Percentiles rank a stretch among this genome's conserved stretches.
Conservation (phyloP, 2,888 invertebrate genomes). For the Diaperis boleti region DNA sequence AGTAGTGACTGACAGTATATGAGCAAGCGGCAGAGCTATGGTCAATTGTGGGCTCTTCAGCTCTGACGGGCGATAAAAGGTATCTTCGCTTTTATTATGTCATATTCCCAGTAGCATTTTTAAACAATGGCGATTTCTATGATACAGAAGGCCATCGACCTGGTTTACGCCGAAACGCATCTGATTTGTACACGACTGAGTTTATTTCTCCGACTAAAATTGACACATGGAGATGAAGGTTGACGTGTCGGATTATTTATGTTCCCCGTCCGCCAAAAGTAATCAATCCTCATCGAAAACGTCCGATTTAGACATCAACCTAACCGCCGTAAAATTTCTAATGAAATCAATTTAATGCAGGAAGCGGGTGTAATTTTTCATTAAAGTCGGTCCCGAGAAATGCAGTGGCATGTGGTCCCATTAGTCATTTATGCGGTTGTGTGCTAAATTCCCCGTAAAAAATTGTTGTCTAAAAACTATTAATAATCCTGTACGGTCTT, state of each 20-base stretch:
- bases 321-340: constrained; percentile 35
- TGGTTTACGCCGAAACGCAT: constrained; percentile 4
- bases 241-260: constrained; percentile 14
- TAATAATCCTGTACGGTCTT: constrained; percentile 30
- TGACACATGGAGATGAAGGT: too few species aligned
- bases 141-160: constrained; percentile 30
- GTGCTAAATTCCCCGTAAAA: constrained; percentile 27
- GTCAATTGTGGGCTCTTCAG: constrained; percentile 48
- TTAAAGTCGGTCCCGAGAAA: constrained; percentile 11
- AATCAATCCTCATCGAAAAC: constrained; percentile 19
- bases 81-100: constrained; percentile 51
- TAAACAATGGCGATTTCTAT: constrained; percentile 44
- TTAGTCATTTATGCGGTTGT: constrained; percentile 30
- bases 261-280: not conserved
- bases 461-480: constrained; percentile 28
- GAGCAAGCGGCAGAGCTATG: constrained; percentile 39
- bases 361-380: constrained; percentile 34
- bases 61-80: constrained; percentile 54
- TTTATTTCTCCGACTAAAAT: not conserved
- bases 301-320: constrained; percentile 32
- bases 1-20: constrained; percentile 45
- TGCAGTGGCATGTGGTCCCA: constrained; percentile 23
- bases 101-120: constrained; percentile 52
- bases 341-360: constrained; percentile 48
- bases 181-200: not conserved